These are phyloP conservation scores for Lepus oiostolus DNA, from an alignment of 2,797 vertebrate species.

Conservation along the genomic window DNA sequence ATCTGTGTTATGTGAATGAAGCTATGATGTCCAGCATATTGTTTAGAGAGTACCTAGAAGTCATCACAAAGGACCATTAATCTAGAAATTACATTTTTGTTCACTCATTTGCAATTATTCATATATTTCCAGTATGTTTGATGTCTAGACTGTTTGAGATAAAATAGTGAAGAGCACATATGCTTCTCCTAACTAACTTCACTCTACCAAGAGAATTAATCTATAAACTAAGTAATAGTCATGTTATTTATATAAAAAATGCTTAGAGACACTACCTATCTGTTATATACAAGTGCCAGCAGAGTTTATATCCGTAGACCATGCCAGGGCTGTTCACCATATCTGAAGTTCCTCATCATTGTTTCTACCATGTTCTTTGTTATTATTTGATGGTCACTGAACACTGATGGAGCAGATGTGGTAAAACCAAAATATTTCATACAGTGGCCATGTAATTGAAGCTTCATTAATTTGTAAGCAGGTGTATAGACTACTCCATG, in stretches of 20 bases:
- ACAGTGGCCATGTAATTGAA: not conserved
- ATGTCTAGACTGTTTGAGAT: not conserved
- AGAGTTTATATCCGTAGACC: not conserved
- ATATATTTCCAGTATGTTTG: not conserved
- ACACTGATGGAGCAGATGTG: not conserved
- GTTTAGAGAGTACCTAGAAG: not conserved
- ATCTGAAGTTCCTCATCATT: not conserved
- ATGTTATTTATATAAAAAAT: not conserved
- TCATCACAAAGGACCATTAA: not conserved
- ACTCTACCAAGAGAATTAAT: constrained; percentile 1
- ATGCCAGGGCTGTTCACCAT: not conserved
- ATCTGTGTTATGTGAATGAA: not conserved
- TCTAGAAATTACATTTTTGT: not conserved
- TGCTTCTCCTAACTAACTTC: not conserved
- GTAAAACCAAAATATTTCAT: constrained; percentile 28
- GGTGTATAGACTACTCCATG: not conserved
- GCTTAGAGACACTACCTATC: not conserved
- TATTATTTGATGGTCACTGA: not conserved
- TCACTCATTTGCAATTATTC: not conserved
- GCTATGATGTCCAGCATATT: not conserved
- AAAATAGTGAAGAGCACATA: not conserved
- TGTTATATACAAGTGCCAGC: not conserved
- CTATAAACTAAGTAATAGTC: not conserved
- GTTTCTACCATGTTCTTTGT: constrained; percentile 33
- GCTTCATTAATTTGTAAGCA: not conserved